Conservation (phyloP, 1,140 invertebrate species). For the Caenorhabditis remanei region DNA sequence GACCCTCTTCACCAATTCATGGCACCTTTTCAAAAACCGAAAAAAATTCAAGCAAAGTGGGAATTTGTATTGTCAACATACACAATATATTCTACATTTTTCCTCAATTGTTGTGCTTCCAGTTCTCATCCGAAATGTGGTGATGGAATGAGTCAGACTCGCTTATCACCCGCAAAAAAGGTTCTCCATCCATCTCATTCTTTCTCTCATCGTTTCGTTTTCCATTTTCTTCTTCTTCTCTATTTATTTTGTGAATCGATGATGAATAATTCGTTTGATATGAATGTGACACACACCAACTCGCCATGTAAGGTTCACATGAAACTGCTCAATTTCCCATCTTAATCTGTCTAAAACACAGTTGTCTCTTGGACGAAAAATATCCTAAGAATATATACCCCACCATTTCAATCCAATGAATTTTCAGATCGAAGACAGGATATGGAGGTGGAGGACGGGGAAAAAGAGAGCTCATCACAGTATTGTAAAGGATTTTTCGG, state of each 20-base stretch:
- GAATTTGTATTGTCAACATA: too few species aligned
- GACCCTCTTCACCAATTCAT: too few species aligned
- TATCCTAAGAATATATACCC: too few species aligned
- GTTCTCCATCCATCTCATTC: slow-evolving; percentile 47
- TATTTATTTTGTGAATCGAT: slow-evolving; percentile 56
- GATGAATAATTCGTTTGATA: slow-evolving; percentile 55
- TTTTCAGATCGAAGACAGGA: slow-evolving; percentile 30
- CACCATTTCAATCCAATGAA: neutral
- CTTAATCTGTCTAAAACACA: neutral
- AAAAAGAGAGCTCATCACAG: slow-evolving; percentile 39
- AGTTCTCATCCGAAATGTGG: slow-evolving; percentile 30
- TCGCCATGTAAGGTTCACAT: slow-evolving; percentile 40
- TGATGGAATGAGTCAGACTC: slow-evolving; percentile 41
- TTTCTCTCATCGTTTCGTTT: slow-evolving; percentile 54
- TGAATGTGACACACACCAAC: slow-evolving; percentile 50
- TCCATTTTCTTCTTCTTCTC: slow-evolving; percentile 36
- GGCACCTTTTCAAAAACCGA: too few species aligned
- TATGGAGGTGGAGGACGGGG: slow-evolving; percentile 27
- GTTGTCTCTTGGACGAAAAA: neutral
- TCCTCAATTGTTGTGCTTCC: neutral
- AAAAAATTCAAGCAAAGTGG: too few species aligned
- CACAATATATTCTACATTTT: too few species aligned
- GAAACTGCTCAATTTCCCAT: neutral
- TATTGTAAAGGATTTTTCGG: slow-evolving; percentile 49
- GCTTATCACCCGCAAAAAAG: slow-evolving; percentile 50